Conservation (phyloP, 2,113 vertebrate species). For the Pampusana beccarii region DNA sequence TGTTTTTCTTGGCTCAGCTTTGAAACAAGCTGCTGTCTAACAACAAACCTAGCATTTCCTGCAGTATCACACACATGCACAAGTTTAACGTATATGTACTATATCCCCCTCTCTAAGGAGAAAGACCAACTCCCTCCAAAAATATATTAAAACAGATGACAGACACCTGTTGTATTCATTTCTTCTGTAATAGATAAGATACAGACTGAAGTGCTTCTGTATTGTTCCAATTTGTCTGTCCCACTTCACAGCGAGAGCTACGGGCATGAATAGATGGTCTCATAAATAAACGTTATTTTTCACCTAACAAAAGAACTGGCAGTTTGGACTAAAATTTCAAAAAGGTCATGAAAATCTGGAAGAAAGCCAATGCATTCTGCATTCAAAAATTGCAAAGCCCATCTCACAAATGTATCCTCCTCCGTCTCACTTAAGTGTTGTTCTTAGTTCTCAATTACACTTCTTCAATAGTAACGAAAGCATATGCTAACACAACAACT, state of each 20-base stretch:
- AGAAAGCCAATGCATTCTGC: not conserved
- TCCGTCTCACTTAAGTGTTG: not conserved
- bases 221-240: not conserved
- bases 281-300: constrained; percentile 3
- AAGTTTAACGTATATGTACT: not conserved
- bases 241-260: not conserved
- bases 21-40: not conserved
- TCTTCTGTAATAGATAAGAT: not conserved
- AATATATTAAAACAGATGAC: not conserved
- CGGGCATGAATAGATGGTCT: not conserved
- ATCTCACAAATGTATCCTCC: not conserved
- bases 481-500: not conserved
- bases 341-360: constrained; percentile 5
- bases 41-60: not conserved
- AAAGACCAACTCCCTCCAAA: not conserved
- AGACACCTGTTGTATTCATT: constrained; percentile 15
- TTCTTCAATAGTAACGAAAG: not conserved
- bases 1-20: not conserved
- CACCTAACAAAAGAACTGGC: not conserved
- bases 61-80: not conserved
- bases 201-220: not conserved
- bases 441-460: not conserved
- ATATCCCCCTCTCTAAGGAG: not conserved
- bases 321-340: not conserved
- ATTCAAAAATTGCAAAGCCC: not conserved